These are phyloP conservation scores for Odocoileus hemionus DNA, from an alignment of 2,113 vertebrate species.

Conservation along the genomic window DNA sequence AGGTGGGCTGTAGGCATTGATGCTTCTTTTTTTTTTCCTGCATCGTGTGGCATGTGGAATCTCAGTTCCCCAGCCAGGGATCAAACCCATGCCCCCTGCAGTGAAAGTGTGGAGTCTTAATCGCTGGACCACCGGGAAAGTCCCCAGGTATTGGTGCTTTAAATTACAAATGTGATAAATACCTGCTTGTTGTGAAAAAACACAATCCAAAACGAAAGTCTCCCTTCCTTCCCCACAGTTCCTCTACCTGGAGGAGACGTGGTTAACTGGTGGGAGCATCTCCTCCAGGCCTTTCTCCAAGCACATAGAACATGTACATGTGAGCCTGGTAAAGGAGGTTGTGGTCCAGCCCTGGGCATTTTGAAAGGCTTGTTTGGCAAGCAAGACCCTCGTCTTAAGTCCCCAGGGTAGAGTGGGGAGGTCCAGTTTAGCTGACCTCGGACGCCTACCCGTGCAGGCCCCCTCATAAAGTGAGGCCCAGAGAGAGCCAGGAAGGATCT, in stretches of 20 bases:
- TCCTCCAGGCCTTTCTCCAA: background rate
- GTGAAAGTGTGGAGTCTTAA: background rate
- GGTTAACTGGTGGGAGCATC: fast-evolving
- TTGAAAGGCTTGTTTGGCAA: background rate
- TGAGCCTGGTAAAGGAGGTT: background rate
- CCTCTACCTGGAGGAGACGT: background rate
- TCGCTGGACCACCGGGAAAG: background rate
- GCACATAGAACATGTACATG: background rate
- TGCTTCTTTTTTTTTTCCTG: background rate
- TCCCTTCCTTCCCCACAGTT: background rate
- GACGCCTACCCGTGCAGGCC: background rate
- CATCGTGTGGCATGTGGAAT: background rate
- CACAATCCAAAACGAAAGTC: background rate
- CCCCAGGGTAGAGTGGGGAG: background rate
- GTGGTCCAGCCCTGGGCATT: background rate
- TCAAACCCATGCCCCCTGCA: background rate
- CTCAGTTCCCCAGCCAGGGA: background rate
- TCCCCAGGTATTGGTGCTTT: background rate
- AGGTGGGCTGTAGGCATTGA: background rate
- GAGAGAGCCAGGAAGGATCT: background rate
- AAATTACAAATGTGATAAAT: background rate
- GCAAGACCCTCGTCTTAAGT: background rate
- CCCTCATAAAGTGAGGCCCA: background rate
- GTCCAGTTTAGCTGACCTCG: background rate
- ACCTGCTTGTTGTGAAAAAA: background rate